Evolutionary conservation across 2,797 vertebrate species (phyloP), one percentile per base, ranked within the genome.

Genomic region (Leucoraja ocellata): DNA sequence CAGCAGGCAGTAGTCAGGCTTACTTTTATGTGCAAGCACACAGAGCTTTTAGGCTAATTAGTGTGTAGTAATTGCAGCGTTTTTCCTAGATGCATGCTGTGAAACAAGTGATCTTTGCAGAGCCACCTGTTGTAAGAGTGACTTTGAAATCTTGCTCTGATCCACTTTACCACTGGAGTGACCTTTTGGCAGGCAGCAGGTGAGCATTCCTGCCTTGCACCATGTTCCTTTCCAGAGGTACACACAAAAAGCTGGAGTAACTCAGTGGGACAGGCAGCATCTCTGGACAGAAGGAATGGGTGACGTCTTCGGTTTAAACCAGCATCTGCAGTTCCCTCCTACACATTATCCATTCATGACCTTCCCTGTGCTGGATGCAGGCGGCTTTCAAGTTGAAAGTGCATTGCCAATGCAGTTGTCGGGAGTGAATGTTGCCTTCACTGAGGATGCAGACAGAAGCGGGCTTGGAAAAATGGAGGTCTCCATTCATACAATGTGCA

Each of bases 61-160:
- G 90, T 58, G 90, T 58, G 71, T 28, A 4, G 39, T 54, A 92
- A 92, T 76, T 58, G 39, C 71, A 76, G 90, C 23, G 76, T 28
- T 76, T 76, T 58, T 74, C 39, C 90, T 0, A 0, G 23, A n/a
- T 14, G 71, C 90, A 25, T 54, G 65, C 68, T 92, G 71, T 2
- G 90, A 76, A 92, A 76, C 71, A 92, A 92, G 71, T 92, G 90
- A 76, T 76, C 90, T 92, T 74, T 92, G 25, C 90, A 74, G 71
- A 92, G 71, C 90, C 21, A 74, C 39, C 71, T 54, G 71, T 54
- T 76, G 90, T 28, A 92, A 14, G 36, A 54, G 23, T 58, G 71
- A 58, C 90, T 54, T 54, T 92, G 71, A 92, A 92, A 76, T 76
- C 23, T 92, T 11, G 28, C 71, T 76, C 68, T 54, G 71, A 92